A percentile compares a stretch with the other conserved stretches of the same genome.
These are phyloP conservation scores for Balaenoptera acutorostrata DNA, from an alignment of 2,113 vertebrate genomes.

Conservation along the genomic window DNA sequence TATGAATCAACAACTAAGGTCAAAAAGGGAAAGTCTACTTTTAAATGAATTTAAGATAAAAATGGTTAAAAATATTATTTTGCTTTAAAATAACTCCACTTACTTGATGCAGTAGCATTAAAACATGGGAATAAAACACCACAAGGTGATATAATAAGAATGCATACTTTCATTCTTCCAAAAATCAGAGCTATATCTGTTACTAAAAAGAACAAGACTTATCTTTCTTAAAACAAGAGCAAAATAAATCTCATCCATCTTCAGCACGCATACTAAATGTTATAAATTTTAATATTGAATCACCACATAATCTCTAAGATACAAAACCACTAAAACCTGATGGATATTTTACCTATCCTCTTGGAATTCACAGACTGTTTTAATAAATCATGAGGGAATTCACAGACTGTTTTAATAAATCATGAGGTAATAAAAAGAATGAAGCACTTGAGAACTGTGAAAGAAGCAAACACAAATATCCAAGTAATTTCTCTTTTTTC, in stretches of 20 bases:
- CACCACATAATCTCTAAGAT: not conserved
- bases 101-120: not conserved
- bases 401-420: not conserved
- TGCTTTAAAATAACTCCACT: not conserved
- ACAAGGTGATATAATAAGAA: not conserved
- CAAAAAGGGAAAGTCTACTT: not conserved
- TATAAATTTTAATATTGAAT: not conserved
- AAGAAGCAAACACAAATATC: not conserved
- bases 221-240: not conserved
- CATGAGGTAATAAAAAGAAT: not conserved
- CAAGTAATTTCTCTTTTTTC: not conserved
- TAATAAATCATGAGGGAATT: not conserved
- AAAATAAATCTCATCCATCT: not conserved
- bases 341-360: not conserved
- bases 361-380: not conserved
- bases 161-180: not conserved
- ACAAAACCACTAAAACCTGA: not conserved
- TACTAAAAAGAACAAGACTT: slow-evolving; percentile 13
- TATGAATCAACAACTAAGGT: not conserved
- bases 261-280: not conserved
- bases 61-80: not conserved
- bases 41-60: not conserved
- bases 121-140: not conserved
- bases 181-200: not conserved
- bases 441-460: not conserved